Evolutionary conservation across 2,888 invertebrate species (phyloP).

Genomic region (Callyntrura sp.): DNA sequence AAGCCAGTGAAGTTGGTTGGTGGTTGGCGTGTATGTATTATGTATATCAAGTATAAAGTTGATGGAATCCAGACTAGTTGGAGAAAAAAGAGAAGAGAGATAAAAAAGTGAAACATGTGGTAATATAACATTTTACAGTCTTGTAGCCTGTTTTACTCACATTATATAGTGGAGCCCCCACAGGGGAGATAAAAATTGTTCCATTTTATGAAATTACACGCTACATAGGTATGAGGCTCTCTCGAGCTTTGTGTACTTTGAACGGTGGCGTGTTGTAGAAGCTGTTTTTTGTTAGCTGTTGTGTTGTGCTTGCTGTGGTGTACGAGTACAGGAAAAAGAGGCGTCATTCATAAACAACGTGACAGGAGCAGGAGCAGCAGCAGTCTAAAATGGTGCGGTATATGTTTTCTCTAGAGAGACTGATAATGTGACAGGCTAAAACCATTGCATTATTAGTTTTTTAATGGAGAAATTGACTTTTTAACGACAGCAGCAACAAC

Average conservation of each 20-base stretch:
- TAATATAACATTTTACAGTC: conserved; percentile 8
- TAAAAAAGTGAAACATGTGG: not conserved
- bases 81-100: not conserved
- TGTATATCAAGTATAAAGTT: no score
- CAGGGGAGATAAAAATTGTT: conserved; percentile 3
- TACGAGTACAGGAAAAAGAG: not conserved
- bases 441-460: not conserved
- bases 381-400: not conserved
- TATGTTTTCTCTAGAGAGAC: conserved; percentile 23
- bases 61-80: no score
- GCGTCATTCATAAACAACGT: conserved; percentile 42
- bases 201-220: conserved; percentile 32
- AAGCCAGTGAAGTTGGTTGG: no score
- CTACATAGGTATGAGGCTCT: not conserved
- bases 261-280: not conserved
- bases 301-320: not conserved
- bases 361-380: no score
- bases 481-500: not conserved
- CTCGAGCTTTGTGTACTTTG: not conserved
- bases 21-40: no score
- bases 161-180: not conserved
- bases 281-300: no score
- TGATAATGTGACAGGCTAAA: conserved; percentile 34
- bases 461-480: conserved; percentile 46
- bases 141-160: not conserved